Evolutionary conservation across 2,113 vertebrate genomes (phyloP).

Genomic region (Triplophysa dalaica): DNA sequence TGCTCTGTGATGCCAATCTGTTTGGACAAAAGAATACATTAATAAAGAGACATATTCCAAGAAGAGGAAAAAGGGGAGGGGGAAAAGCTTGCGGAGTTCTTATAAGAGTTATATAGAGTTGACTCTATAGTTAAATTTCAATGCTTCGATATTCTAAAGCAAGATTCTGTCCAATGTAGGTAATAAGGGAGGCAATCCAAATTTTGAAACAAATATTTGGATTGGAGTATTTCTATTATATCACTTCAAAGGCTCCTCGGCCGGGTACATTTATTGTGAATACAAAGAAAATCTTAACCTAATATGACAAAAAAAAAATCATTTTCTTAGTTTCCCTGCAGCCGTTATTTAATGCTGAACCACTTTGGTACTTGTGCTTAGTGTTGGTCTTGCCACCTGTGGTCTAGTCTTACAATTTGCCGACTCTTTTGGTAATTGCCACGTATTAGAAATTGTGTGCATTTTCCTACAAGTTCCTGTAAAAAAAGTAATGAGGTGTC

Average conservation of each 20-base stretch:
- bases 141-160: constrained; percentile 39
- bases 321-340: background rate
- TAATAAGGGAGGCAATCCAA: no score
- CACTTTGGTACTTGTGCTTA: background rate
- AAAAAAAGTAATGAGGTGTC: no score
- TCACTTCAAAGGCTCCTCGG: background rate
- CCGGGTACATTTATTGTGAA: background rate
- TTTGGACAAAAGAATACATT: constrained; percentile 23
- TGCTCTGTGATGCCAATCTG: constrained; percentile 6
- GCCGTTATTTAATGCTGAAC: background rate
- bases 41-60: constrained; percentile 32
- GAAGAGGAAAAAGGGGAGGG: background rate
- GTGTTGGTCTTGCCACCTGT: background rate
- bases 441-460: background rate
- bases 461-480: no score
- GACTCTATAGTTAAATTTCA: constrained; percentile 41
- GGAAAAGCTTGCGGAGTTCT: constrained; percentile 43
- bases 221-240: background rate
- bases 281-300: background rate
- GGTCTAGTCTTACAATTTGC: background rate
- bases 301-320: background rate
- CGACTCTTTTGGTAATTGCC: background rate
- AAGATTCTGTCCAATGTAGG: background rate
- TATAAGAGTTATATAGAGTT: constrained; percentile 52
- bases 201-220: no score